Evolutionary conservation across 1,140 invertebrate genomes (phyloP), one percentile per base, ranked within the genome.

Genomic region (Oryctes rhinoceros): DNA sequence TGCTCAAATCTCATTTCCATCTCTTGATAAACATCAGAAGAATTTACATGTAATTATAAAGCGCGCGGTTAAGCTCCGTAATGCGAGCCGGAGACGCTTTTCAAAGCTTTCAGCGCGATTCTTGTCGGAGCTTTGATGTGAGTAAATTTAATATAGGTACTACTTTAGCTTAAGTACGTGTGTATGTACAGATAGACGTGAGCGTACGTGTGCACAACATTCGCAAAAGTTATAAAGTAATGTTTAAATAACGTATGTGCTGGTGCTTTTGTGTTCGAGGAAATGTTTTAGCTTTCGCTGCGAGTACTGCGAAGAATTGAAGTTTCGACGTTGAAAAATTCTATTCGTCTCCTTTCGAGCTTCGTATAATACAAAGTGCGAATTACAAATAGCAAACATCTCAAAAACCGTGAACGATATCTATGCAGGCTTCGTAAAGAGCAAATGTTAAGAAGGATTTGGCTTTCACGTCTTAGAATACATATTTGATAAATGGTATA

Each of bases 1-100:
- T 84, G 82, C 82, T 83, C 81, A 84, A 83, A 84, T 84, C 80
- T 82, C 83, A 82, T 81, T 83, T 81, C 81, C 82, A 67, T 67
- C 83, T 82, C 83, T 84, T 84, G 81, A 83, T 83, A 83, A 82
- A 82, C 81, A 84, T 84, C 83, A 84, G 80, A 84, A 84, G 83
- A 84, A 84, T 84, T 84, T 84, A 83, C 82, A 84, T 84, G 83
- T 83, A 84, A 84, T 84, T 84, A 84, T 83, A 78, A 84, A 82
- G 78, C 83, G 82, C 81, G 82, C 78, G 82, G 82, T 84, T 83
- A 81, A 81, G 80, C 79, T 59, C 7, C 81, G 80, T 83, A 83
- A 83, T 83, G 81, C 79, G 77, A 81, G 79, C 81, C 82, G 80
- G 79, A 83, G 82, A 81, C 79, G 83, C 81, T 82, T 83, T 83